Conservation (phyloP, 2,797 vertebrate genomes). For the Leptoclinus maculatus region DNA sequence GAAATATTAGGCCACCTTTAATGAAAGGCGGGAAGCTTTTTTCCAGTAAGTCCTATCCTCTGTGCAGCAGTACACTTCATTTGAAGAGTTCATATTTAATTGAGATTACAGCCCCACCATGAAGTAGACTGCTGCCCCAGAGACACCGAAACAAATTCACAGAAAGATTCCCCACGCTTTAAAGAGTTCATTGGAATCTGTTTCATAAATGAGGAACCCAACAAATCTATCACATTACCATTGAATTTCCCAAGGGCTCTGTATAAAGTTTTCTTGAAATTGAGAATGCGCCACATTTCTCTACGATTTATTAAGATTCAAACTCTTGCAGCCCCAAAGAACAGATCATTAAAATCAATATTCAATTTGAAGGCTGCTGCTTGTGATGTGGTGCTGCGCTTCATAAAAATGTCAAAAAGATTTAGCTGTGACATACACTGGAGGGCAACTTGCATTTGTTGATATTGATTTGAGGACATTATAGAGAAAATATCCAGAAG, state of each 20-base stretch:
- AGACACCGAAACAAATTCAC: slow-evolving; percentile 51
- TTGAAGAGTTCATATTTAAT: slow-evolving; percentile 61
- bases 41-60: slow-evolving; percentile 40
- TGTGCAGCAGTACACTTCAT: slow-evolving; percentile 46
- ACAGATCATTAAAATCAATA: slow-evolving; percentile 76
- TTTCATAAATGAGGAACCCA: slow-evolving; percentile 53
- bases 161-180: slow-evolving; percentile 42
- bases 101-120: slow-evolving; percentile 55
- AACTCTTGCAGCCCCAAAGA: slow-evolving; percentile 62
- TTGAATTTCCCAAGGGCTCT: slow-evolving; percentile 54
- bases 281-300: slow-evolving; percentile 55
- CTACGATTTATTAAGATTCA: slow-evolving; percentile 66
- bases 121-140: slow-evolving; percentile 41
- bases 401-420: slow-evolving; percentile 72
- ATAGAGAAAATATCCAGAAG: slow-evolving; percentile 34
- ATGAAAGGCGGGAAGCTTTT: slow-evolving; percentile 49
- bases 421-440: slow-evolving; percentile 61
- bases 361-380: slow-evolving; percentile 64
- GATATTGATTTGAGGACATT: slow-evolving; percentile 53
- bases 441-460: slow-evolving; percentile 51
- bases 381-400: slow-evolving; percentile 46
- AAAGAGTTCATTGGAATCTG: slow-evolving; percentile 45
- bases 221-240: slow-evolving; percentile 60
- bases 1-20: slow-evolving; percentile 61
- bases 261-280: slow-evolving; percentile 55